A percentile compares a stretch with the other conserved stretches of the same genome.
Evolutionary conservation across 2,113 vertebrate species (phyloP).

Genomic region (Stigmatopora argus): DNA sequence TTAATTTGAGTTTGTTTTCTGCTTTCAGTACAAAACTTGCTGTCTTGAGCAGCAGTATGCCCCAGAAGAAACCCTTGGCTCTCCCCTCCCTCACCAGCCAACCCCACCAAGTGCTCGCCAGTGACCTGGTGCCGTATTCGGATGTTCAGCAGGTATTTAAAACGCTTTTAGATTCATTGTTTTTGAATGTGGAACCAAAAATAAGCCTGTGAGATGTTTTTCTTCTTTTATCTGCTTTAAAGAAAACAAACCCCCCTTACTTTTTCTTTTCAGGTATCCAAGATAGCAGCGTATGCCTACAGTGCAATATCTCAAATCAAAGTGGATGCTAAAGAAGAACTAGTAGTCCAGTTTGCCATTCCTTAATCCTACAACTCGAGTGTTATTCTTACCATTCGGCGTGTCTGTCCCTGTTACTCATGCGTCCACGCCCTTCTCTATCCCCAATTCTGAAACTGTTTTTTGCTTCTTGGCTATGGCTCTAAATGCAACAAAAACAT

Average conservation of each 20-base stretch:
- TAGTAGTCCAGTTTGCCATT: constrained; percentile 95
- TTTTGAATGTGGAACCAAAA: not conserved
- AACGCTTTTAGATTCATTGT: not conserved
- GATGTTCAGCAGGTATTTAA: constrained; percentile 86
- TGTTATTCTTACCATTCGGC: constrained; percentile 26
- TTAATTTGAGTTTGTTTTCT: not conserved
- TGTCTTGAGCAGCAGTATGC: constrained; percentile 80
- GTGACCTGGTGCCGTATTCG: constrained; percentile 82
- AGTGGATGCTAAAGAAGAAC: constrained; percentile 91
- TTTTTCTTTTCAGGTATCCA: constrained; percentile 77
- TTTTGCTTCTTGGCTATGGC: constrained; percentile 36
- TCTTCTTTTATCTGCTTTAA: not conserved
- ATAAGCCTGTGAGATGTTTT: not conserved
- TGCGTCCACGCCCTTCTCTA: constrained; percentile 37
- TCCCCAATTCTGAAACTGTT: constrained; percentile 35
- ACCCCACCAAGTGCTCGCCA: constrained; percentile 92
- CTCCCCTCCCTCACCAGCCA: constrained; percentile 88
- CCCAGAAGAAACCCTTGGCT: constrained; percentile 82
- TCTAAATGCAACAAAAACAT: constrained; percentile 33
- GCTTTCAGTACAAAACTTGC: constrained; percentile 77
- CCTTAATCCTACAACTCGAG: constrained; percentile 70
- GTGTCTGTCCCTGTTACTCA: constrained; percentile 23
- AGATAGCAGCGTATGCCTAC: constrained; percentile 91
- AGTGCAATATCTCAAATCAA: constrained; percentile 96
- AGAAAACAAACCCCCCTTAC: not conserved